These are phyloP conservation scores for Manis pentadactyla DNA, from an alignment of 2,797 vertebrate species.

Conservation along the genomic window DNA sequence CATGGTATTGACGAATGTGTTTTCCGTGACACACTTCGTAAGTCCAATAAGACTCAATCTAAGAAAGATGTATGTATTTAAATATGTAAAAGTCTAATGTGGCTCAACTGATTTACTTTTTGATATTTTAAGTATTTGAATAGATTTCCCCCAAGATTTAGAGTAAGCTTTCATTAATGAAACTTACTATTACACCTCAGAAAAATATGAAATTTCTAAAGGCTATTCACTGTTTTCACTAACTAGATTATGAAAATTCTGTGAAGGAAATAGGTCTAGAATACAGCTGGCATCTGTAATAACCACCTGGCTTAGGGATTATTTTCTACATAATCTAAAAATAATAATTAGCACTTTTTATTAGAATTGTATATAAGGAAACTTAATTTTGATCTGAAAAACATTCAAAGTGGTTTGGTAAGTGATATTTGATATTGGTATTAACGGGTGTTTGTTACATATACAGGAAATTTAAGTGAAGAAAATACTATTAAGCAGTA, in stretches of 20 bases:
- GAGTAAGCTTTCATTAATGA: conserved; percentile 52
- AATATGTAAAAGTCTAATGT: neutral
- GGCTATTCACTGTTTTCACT: conserved; percentile 29
- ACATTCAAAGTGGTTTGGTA: conserved; percentile 34
- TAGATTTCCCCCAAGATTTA: conserved; percentile 25
- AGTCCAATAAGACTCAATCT: conserved; percentile 99
- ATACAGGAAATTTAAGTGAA: conserved; percentile 27
- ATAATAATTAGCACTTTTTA: conserved; percentile 43
- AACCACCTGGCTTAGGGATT: neutral
- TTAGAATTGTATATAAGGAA: conserved; percentile 42
- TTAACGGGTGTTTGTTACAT: neutral
- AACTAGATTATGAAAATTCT: conserved; percentile 40
- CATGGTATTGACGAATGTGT: conserved; percentile 97
- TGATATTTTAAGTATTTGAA: conserved; percentile 15
- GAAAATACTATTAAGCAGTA: conserved; percentile 46
- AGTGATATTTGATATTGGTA: neutral
- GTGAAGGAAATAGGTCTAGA: conserved; percentile 11
- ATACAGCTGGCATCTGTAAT: neutral
- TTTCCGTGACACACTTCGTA: conserved; percentile 99
- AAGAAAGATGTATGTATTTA: conserved; percentile 75
- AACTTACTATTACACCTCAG: neutral
- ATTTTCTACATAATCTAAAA: conserved; percentile 49
- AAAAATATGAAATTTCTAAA: conserved; percentile 55
- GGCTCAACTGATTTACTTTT: conserved; percentile 11
- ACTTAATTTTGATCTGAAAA: conserved; percentile 45